Percentiles rank a stretch among this genome's conserved stretches.
These are phyloP conservation scores for Heliangelus exortis DNA, from an alignment of 2,797 vertebrate species.

Conservation along the genomic window DNA sequence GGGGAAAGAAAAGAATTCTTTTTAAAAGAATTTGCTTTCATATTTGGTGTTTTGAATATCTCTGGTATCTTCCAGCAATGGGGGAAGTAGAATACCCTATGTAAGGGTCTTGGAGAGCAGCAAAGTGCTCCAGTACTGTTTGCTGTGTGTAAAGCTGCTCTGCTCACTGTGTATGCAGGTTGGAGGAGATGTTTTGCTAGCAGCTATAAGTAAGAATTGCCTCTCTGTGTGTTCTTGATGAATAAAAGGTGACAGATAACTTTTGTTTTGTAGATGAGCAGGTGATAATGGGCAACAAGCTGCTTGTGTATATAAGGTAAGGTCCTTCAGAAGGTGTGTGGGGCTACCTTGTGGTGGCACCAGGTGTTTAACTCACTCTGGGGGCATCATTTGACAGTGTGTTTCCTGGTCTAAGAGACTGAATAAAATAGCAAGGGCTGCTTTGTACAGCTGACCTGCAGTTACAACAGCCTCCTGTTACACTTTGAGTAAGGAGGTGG, in stretches of 20 bases:
- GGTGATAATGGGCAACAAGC: constrained; percentile 96
- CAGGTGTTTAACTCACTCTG: not conserved
- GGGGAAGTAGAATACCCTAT: not conserved
- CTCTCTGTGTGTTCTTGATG: not conserved
- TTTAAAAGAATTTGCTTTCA: not conserved
- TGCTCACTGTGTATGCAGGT: not conserved
- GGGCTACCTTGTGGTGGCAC: not conserved
- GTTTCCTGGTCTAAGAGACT: not conserved
- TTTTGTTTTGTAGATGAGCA: constrained; percentile 88
- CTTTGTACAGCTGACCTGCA: not conserved
- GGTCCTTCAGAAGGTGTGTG: not conserved
- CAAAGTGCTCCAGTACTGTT: not conserved
- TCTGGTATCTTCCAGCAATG: not conserved
- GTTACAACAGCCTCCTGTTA: not conserved
- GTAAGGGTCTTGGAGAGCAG: not conserved
- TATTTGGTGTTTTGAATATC: not conserved
- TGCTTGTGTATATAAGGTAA: constrained; percentile 97
- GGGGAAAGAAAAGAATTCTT: too few species aligned
- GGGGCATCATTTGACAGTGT: not conserved
- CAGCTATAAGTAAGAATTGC: not conserved
- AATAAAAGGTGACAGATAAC: not conserved
- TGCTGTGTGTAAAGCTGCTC: not conserved
- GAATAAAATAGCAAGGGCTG: not conserved
- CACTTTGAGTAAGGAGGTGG: rapidly evolving
- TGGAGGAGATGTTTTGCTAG: not conserved